phyloP scores from a whole-genome alignment of 1,140 invertebrate species.

The Paralvinella palmiformis region DNA sequence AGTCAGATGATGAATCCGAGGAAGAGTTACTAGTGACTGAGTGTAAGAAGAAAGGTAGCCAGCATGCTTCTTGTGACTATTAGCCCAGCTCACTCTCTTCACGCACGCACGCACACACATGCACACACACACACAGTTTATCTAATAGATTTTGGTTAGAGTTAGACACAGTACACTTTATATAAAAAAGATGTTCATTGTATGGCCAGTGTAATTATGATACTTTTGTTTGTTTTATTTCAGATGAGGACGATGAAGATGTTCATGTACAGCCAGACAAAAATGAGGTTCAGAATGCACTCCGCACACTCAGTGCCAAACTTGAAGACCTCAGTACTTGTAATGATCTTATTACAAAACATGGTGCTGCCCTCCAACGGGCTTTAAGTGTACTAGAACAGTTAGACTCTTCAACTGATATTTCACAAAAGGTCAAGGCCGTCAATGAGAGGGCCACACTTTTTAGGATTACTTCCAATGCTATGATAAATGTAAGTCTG shows the following conservation, averaged over 20 bases:
- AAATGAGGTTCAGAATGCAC: slow-evolving; percentile 56
- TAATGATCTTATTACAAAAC: slow-evolving; percentile 81
- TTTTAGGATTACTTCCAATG: slow-evolving; percentile 87
- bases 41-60: no score
- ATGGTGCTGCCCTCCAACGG: slow-evolving; percentile 74
- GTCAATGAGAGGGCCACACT: slow-evolving; percentile 84
- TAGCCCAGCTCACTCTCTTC: no score
- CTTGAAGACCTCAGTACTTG: slow-evolving; percentile 86
- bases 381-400: slow-evolving; percentile 76
- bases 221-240: no score
- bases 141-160: no score
- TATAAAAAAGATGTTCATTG: no score
- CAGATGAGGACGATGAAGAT: slow-evolving; percentile 66
- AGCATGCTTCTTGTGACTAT: no score
- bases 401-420: slow-evolving; percentile 58
- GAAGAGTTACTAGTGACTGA: no score
- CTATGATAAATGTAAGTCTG: slow-evolving; percentile 87
- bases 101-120: no score
- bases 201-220: no score
- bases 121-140: no score
- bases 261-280: slow-evolving; percentile 50
- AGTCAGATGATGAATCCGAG: no score
- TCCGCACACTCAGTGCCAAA: slow-evolving; percentile 60
- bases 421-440: slow-evolving; percentile 63
- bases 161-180: no score